Conservation (phyloP, 2,113 vertebrate genomes). For the Carassius auratus region DNA sequence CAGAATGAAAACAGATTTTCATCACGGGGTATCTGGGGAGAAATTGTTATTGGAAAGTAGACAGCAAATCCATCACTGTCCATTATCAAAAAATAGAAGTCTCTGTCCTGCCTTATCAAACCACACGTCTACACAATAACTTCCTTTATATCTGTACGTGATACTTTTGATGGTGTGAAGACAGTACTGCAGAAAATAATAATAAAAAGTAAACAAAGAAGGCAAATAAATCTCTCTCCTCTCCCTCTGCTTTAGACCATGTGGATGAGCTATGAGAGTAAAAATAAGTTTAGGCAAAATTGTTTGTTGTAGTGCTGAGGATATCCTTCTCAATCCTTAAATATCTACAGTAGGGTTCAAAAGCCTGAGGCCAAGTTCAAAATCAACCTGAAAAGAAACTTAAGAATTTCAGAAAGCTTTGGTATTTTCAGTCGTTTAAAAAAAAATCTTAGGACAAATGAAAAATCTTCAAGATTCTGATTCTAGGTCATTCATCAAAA, state of each 20-base stretch:
- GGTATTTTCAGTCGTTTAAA: too few relatives aligned
- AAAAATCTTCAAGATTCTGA: not conserved
- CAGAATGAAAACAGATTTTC: not conserved
- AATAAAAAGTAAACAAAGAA: not conserved
- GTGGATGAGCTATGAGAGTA: not conserved
- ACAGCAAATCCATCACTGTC: not conserved
- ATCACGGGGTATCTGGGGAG: not conserved
- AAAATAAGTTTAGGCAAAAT: not conserved
- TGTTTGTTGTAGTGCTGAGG: not conserved
- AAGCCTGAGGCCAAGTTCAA: not conserved
- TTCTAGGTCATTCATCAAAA: not conserved
- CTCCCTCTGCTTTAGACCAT: not conserved
- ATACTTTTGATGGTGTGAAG: not conserved
- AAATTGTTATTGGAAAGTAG: not conserved
- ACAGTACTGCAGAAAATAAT: not conserved
- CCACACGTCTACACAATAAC: not conserved
- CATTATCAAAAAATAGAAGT: not conserved
- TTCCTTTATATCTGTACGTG: not conserved
- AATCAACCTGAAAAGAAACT: not conserved
- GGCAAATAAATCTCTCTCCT: not conserved
- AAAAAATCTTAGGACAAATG: not conserved
- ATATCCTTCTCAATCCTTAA: not conserved
- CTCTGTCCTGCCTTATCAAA: not conserved
- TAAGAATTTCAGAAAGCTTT: too few relatives aligned
- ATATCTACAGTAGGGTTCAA: not conserved